Conservation (phyloP, 2,888 invertebrate species). For the Stenchaetothrips biformis region DNA sequence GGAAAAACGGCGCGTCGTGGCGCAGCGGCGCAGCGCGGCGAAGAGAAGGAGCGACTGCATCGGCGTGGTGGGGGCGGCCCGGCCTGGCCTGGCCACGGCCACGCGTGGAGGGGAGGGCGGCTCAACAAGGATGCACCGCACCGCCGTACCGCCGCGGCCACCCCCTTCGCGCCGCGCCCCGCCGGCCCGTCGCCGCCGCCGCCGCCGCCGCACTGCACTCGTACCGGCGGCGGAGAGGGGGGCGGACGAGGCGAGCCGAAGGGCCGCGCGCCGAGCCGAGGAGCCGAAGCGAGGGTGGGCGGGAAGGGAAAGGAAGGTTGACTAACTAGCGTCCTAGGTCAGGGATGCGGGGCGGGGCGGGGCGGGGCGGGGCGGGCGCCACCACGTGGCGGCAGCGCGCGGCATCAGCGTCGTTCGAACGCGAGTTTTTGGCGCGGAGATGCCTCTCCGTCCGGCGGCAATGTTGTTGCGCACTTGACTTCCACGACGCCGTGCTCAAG, state of each 20-base stretch:
- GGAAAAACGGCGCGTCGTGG: not conserved
- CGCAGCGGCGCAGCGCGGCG: not conserved
- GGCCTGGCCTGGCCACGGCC: not conserved
- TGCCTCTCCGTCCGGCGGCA: not conserved
- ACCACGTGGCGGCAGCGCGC: not conserved
- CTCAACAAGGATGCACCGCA: not conserved
- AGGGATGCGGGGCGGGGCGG: not conserved
- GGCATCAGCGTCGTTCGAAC: not conserved
- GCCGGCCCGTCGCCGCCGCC: not conserved
- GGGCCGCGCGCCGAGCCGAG: not conserved
- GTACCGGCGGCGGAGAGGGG: not conserved
- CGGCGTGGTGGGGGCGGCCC: not conserved
- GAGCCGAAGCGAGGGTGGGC: not conserved
- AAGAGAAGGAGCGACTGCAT: not conserved
- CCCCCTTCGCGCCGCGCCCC: not conserved
- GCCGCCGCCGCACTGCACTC: not conserved
- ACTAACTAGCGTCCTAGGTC: conserved; percentile 4
- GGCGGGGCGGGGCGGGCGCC: not conserved
- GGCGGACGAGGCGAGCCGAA: not conserved
- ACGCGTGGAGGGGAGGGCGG: conserved; percentile 1
- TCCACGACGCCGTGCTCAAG: not conserved
- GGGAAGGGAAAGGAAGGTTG: not conserved
- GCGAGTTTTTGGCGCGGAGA: not conserved
- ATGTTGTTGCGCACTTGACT: not conserved
- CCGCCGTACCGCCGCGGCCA: not conserved